Base-by-base conservation (phyloP, 2,113 vertebrate genomes). In the Origma solitaria region DNA sequence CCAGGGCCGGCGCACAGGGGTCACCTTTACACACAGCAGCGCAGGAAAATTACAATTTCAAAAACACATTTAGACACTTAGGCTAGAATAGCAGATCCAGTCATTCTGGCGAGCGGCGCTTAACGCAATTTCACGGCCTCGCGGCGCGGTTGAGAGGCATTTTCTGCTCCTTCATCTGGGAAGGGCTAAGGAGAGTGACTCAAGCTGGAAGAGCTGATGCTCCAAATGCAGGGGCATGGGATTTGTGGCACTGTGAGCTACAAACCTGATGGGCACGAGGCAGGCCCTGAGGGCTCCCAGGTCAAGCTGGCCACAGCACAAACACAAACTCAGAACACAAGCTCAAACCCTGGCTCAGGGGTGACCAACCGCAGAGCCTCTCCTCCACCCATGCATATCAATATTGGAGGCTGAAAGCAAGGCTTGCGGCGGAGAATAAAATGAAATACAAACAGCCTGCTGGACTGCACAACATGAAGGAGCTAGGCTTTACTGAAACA, bases 11-110 rank as follows among this genome's bases (percentile, higher is more conserved):
- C 71, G 27, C 8, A 1, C 70, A 82, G 96, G 81, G 95, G 98
- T 98, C 98, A 98, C 97, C 98, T 98, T 98, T 98, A 97, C 97
- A 98, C 97, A 92, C 90, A 98, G 78, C 96, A 96, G 98, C 97
- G 97, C 97, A 98, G 91, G 97, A 93, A 98, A 97, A 98, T 98
- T 97, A 96, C 93, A 83, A 82, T 93, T 97, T 90, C 44, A 94
- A 78, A 97, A 96, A 51, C 95, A 82, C 85, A 96, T 94, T 92
- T 80, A 96, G 95, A 66, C 86, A 62, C 91, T 95, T 61, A 70
- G 28, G 79, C 93, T 92, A 83, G 97, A 96, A 94, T 51, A 98
- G 97, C 95, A 97, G 97, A 96, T 90, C 88, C 82, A 82, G 95
- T 66, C 93, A 70, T 96, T 97, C 96, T 62, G 82, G 17, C 30